These are phyloP conservation scores for Ceratotherium simum DNA, from an alignment of 2,113 vertebrate species.

Conservation along the genomic window DNA sequence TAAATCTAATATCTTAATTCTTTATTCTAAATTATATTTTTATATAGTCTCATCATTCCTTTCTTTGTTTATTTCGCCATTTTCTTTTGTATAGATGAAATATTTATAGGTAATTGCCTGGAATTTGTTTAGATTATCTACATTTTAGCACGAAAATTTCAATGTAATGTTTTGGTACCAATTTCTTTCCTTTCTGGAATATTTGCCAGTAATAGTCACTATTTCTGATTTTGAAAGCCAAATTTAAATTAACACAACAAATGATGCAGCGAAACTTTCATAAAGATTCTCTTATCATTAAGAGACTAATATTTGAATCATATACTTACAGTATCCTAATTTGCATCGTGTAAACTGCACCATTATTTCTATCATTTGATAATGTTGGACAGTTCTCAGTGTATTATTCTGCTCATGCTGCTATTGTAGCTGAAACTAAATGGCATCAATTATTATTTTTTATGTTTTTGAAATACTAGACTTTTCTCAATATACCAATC, in stretches of 20 bases:
- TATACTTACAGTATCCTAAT: not conserved
- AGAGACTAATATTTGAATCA: not conserved
- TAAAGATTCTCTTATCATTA: not conserved
- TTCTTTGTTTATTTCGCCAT: not conserved
- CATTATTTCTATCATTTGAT: not conserved
- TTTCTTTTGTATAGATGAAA: not conserved
- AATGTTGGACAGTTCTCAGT: not conserved
- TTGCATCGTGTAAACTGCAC: not conserved
- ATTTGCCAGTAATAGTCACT: not conserved
- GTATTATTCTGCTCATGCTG: not conserved
- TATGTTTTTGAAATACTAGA: not conserved
- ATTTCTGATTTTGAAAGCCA: not conserved
- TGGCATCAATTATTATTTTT: not conserved
- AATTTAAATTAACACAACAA: not conserved
- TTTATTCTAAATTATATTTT: not conserved
- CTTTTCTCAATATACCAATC: not conserved
- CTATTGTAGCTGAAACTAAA: not conserved
- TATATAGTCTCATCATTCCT: not conserved
- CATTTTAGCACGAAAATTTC: not conserved
- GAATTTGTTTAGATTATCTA: not conserved
- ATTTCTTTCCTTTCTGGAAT: not conserved
- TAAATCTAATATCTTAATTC: not conserved
- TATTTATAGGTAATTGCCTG: not conserved
- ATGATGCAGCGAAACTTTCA: not conserved
- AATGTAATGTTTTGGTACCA: not conserved